Evolutionary conservation across 2,113 vertebrate genomes (phyloP).

Genomic region (Raja brachyura): DNA sequence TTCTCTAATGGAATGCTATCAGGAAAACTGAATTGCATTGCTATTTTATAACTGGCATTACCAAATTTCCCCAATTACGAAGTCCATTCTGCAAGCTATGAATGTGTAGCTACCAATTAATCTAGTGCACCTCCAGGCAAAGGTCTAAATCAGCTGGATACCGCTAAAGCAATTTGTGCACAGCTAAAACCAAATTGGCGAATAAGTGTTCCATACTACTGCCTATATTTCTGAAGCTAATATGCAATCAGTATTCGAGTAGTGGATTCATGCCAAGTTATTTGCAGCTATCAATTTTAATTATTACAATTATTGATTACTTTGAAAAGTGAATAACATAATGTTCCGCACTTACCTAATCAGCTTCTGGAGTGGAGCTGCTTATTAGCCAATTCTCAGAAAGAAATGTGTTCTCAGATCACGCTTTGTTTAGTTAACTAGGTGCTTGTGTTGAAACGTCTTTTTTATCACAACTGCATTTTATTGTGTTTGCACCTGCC

Average conservation of each 20-base stretch:
- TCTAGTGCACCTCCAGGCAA: conserved; percentile 71
- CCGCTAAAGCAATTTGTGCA: conserved; percentile 76
- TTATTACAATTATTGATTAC: conserved; percentile 79
- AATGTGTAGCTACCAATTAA: conserved; percentile 73
- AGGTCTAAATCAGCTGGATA: conserved; percentile 79
- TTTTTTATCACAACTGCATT: background rate
- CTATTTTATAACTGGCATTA: conserved; percentile 77
- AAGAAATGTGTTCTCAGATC: background rate
- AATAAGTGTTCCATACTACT: conserved; percentile 68
- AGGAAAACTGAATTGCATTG: conserved; percentile 60
- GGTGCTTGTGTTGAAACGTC: background rate
- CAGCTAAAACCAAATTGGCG: conserved; percentile 78
- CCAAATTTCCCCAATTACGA: conserved; percentile 73
- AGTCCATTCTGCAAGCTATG: conserved; percentile 77
- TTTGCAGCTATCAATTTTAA: conserved; percentile 80
- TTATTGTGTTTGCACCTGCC: background rate
- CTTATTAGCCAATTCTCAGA: conserved; percentile 11
- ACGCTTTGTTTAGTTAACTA: background rate
- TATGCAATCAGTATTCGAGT: conserved; percentile 71
- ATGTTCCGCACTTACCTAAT: conserved; percentile 50
- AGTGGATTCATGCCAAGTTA: conserved; percentile 64
- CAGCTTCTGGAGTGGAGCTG: background rate
- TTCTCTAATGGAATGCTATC: conserved; percentile 53
- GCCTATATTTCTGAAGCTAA: conserved; percentile 70
- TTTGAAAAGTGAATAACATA: conserved; percentile 67